These are phyloP conservation scores for Stegodyphus mimosarum DNA, from an alignment of 1,140 invertebrate genomes.

Conservation along the genomic window DNA sequence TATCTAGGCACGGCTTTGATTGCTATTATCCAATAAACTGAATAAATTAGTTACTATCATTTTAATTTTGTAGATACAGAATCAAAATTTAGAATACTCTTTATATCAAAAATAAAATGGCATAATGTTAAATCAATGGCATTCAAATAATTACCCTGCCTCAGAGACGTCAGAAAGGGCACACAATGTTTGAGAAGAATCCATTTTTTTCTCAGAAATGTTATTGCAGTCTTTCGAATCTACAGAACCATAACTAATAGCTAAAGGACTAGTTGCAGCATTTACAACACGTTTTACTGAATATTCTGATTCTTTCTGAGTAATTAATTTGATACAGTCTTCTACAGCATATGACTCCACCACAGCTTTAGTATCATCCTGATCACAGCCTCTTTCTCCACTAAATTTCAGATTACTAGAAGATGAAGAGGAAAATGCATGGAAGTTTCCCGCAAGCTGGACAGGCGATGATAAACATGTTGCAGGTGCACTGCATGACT, in stretches of 20 bases:
- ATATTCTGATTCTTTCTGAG: neutral
- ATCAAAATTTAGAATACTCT: no score
- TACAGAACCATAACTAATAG: constrained; percentile 4
- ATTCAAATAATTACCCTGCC: neutral
- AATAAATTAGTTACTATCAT: no score
- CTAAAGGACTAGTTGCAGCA: constrained; percentile 28
- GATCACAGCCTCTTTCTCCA: neutral
- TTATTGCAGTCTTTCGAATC: constrained; percentile 9
- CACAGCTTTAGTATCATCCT: neutral
- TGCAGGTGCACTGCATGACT: constrained; percentile 71
- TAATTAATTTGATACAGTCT: neutral
- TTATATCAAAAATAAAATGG: no score
- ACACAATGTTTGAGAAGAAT: constrained; percentile 2
- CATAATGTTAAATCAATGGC: no score
- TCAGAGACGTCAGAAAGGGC: constrained; percentile 4
- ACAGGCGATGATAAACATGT: constrained; percentile 75
- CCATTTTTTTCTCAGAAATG: neutral
- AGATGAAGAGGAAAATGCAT: constrained; percentile 13
- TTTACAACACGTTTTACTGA: constrained; percentile 22
- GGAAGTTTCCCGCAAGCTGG: constrained; percentile 36
- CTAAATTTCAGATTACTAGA: neutral
- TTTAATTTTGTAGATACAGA: no score
- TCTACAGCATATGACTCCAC: neutral
- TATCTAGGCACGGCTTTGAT: no score
- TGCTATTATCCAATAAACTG: no score